Evolutionary conservation across 23 tunicate genomes (phyloP), one percentile per base, ranked within the genome.

Genomic region (Halocynthia aurantium): DNA sequence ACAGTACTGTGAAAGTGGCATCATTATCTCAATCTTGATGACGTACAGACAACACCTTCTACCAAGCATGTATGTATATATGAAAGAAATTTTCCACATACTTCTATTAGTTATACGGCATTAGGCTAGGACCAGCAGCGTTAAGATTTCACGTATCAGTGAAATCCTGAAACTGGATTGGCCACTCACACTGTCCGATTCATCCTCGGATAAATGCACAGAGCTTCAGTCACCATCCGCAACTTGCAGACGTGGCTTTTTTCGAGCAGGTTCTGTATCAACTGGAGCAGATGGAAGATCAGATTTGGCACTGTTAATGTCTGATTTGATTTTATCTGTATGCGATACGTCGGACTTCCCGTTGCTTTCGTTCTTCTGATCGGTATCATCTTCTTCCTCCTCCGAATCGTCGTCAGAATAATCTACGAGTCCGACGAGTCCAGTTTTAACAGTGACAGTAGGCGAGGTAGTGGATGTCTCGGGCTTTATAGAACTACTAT

Each of bases 351-450:
- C 44, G 4, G 44, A 31, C 44, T 31, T 31, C 44, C 44, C 44
- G 44, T 31, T 31, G 44, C 44, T 31, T 31, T 31, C 21, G n/a
- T 20, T 49, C 11, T 40, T 53, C 77, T 53, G 69, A 54, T 75
- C 17, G 8, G 22, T 31, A 50, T 77, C 73, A 52, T 75, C 82
- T 6, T 82, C 87, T 12, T 91, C 97, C 22, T 88, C 94, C 2
- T 91, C 97, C 6, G 88, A 79, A 21, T 91, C 97, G 63, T 91
- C 97, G 76, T 88, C 95, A 6, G 95, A 85, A 75, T 91, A 91
- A 72, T 91, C 97, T 7, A 91, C 97, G 6, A 91, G 54, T 7
- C 88, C 95, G 44, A 91, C 84, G 0, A 84, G 84, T 12, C 90
- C 90, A 20, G 83, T 85, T 76, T 81, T 85, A 53, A 81, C 82